Conservation (phyloP, 2,888 invertebrate genomes). For the Augochlorella aurata region DNA sequence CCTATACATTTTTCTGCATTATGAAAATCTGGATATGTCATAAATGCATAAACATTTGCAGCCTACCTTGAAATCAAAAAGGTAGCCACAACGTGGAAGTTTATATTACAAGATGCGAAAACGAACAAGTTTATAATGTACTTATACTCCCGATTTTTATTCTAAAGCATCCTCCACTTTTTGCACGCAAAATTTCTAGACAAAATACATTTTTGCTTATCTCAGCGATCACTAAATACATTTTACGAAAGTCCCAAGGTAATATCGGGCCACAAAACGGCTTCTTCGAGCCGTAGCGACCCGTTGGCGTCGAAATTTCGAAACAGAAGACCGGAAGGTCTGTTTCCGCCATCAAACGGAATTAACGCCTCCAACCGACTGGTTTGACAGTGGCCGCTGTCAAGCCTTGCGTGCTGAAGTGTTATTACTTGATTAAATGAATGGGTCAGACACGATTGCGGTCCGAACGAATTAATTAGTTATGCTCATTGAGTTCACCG, state of each 20-base stretch:
- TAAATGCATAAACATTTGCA: no score
- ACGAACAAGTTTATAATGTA: no score
- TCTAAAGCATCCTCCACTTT: no score
- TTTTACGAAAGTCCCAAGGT: not conserved
- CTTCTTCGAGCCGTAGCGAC: constrained; percentile 11
- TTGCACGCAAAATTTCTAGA: no score
- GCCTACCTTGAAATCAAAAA: no score
- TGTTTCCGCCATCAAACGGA: constrained; percentile 57
- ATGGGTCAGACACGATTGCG: constrained; percentile 39
- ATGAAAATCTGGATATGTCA: no score
- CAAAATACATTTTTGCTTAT: no score
- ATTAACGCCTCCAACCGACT: constrained; percentile 50
- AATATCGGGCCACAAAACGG: not conserved
- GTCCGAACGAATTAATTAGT: constrained; percentile 65
- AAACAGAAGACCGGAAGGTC: constrained; percentile 42
- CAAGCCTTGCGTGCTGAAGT: constrained; percentile 41
- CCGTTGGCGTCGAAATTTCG: constrained; percentile 38
- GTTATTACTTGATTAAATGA: constrained; percentile 72
- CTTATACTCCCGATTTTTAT: no score
- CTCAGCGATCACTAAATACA: fast-evolving
- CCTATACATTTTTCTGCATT: no score
- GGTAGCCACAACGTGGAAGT: no score
- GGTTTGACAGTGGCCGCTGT: constrained; percentile 59
- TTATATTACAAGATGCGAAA: no score
- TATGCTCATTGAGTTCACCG: constrained; percentile 41